Evolutionary conservation across 2,113 vertebrate genomes (phyloP).

Genomic region (Engystomops pustulosus): DNA sequence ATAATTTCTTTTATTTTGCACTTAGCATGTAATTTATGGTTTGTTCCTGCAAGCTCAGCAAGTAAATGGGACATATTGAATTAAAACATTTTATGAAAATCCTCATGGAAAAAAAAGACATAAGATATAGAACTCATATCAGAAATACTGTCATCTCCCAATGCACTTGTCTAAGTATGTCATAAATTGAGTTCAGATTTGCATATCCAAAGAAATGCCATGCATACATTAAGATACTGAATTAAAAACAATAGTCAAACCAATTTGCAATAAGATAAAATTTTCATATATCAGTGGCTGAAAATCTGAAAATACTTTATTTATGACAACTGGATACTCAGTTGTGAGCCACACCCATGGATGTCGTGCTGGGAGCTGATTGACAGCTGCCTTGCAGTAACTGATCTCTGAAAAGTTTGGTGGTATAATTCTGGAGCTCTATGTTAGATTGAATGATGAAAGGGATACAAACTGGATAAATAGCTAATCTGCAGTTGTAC

Average conservation of each 20-base stretch:
- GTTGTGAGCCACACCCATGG: too few relatives aligned
- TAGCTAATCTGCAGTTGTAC: too few relatives aligned
- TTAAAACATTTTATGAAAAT: constrained; percentile 36
- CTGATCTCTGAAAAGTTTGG: too few relatives aligned
- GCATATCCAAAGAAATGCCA: constrained; percentile 12
- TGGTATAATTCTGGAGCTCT: too few relatives aligned
- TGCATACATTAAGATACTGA: constrained; percentile 1
- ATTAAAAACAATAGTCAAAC: constrained; percentile 48
- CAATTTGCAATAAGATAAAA: too few relatives aligned
- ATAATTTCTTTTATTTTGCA: constrained; percentile 36
- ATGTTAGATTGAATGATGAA: too few relatives aligned
- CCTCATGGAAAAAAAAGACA: not conserved
- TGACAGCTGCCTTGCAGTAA: too few relatives aligned
- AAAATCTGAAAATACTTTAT: too few relatives aligned
- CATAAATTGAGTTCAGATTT: constrained; percentile 23
- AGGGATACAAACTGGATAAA: too few relatives aligned
- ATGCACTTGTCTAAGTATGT: not conserved
- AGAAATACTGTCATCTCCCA: constrained; percentile 25
- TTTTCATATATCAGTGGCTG: too few relatives aligned
- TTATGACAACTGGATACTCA: too few relatives aligned
- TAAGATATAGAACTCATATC: constrained; percentile 13
- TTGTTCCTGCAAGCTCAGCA: not conserved
- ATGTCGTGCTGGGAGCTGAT: too few relatives aligned
- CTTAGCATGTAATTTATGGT: constrained; percentile 29
- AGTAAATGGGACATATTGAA: constrained; percentile 31